These are phyloP conservation scores for Actenoides hombroni DNA, from an alignment of 2,113 vertebrate species.

Conservation along the genomic window DNA sequence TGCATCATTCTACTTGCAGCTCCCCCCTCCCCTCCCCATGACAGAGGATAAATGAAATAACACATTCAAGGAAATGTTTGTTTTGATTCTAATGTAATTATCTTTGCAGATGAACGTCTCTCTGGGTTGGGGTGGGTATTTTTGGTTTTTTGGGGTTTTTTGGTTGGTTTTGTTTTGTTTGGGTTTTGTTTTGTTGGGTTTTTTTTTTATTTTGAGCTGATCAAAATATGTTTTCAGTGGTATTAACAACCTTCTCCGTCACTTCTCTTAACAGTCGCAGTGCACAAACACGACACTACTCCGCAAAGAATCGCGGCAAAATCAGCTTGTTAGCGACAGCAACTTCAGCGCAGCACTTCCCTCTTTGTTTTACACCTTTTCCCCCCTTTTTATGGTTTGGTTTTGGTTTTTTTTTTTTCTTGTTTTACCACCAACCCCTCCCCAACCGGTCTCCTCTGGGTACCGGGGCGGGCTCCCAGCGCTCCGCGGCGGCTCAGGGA, in stretches of 20 bases:
- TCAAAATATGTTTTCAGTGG: constrained; percentile 33
- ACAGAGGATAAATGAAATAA: constrained; percentile 36
- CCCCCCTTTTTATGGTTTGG: neutral
- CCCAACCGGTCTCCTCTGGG: neutral
- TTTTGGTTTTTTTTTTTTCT: neutral
- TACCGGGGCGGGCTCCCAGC: neutral
- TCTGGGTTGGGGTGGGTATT: neutral
- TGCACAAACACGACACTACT: neutral
- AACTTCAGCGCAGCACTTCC: constrained; percentile 53
- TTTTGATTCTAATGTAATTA: constrained; percentile 48
- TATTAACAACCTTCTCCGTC: neutral
- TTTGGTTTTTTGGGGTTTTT: neutral
- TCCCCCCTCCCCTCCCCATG: neutral
- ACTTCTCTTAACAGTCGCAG: constrained; percentile 4
- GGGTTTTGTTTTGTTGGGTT: neutral
- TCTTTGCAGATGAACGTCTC: constrained; percentile 26
- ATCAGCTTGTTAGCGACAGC: neutral
- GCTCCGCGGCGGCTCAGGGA: neutral
- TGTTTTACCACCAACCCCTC: neutral
- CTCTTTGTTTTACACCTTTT: neutral
- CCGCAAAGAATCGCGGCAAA: neutral
- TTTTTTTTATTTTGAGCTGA: neutral
- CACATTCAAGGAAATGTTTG: constrained; percentile 45
- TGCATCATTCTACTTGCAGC: neutral
- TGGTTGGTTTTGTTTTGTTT: no score